Base-by-base conservation (phyloP, 2,797 vertebrate species). In the Sebastes itinus region DNA sequence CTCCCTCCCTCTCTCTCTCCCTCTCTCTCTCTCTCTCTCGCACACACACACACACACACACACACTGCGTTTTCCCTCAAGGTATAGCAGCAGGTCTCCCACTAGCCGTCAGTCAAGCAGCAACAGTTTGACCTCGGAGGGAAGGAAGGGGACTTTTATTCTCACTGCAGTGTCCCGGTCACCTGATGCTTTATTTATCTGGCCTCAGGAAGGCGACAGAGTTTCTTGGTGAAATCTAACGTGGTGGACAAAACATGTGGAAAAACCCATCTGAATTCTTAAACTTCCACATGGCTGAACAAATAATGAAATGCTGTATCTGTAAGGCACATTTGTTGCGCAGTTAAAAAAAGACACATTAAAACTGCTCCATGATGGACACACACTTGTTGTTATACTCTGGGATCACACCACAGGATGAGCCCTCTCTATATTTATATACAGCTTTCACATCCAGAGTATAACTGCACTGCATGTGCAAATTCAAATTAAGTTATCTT, bases 141-240 rank as follows among this genome's bases (percentile, higher is more conserved):
- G 83, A 33, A 35, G 16, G 83, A 74, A 73, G 75, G 77, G 33
- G 83, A 90, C 86, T 86, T 75, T 73, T 46, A 49, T 84, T 87
- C 13, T 80, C 86, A 59, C 90, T 86, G 91, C 91, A 93, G 92
- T 92, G 90, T 84, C 84, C 78, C 79, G 84, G 87, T 93, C 92
- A 92, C 86, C 90, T 91, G 92, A 91, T 77, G 81, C 81, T 71
- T 72, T 75, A 69, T 82, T 86, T 46, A 49, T 74, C 60, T 72
- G 63, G 77, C 86, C 80, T 81, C 80, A 33, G 68, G 81, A 86
- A 88, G 83, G 80, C 78, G 80, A 88, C 87, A 78, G 68, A 86
- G 87, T 32, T 20, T 72, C 80, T 69, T 22, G 12, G 11, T 35
- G 35, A 35, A 55, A 70, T 33, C 28, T 65, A 27, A 80, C n/a